phyloP scores from a whole-genome alignment of 1,140 invertebrate species.

The Pseudoatta argentina region DNA sequence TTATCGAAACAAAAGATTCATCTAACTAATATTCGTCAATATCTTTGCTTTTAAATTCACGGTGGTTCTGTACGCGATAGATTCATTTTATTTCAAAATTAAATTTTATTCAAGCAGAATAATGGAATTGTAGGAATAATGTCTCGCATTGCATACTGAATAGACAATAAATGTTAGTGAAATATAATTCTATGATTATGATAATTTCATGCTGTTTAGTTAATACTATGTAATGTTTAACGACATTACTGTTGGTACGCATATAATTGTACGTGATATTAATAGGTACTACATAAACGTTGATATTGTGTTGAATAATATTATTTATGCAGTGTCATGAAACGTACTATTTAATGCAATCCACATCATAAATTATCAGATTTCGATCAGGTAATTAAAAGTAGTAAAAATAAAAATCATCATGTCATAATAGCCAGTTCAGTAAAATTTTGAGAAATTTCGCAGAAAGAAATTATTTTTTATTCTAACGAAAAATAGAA shows the following conservation, averaged over 20 bases:
- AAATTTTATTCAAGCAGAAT: background rate
- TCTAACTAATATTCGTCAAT: background rate
- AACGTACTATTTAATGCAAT: background rate
- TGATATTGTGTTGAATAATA: background rate
- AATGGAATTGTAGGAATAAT: background rate
- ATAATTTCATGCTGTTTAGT: conserved; percentile 17
- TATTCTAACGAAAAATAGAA: background rate
- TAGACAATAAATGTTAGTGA: background rate
- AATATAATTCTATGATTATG: conserved; percentile 38
- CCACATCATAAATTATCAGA: background rate
- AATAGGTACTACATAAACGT: background rate
- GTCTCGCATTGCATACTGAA: background rate
- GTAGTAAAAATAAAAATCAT: background rate
- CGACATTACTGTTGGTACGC: background rate
- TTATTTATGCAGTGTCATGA: conserved; percentile 28
- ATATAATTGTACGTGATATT: conserved; percentile 36
- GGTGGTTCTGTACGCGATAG: background rate
- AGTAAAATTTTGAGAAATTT: background rate
- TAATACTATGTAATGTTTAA: conserved; percentile 25
- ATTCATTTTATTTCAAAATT: conserved; percentile 8
- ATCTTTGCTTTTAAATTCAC: background rate
- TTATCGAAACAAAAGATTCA: background rate
- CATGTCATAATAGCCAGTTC: background rate
- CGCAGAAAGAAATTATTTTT: background rate
- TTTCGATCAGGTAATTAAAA: background rate